Percentiles rank a stretch among this genome's conserved stretches.
These are phyloP conservation scores for Tiliqua scincoides DNA, from an alignment of 2,113 vertebrate genomes.

Conservation along the genomic window DNA sequence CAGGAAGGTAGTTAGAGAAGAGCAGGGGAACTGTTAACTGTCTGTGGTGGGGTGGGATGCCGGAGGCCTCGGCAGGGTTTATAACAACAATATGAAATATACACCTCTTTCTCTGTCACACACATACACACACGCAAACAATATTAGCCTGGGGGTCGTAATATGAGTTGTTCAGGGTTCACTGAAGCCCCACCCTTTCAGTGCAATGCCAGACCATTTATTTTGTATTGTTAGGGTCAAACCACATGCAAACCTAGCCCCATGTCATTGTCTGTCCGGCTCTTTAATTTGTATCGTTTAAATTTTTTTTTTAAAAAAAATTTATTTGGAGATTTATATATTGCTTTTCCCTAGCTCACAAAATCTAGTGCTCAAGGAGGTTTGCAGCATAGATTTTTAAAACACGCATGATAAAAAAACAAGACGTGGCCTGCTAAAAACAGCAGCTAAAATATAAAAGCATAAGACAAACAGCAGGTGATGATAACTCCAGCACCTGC, in stretches of 20 bases:
- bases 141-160: fast-evolving
- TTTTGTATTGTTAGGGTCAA: background rate
- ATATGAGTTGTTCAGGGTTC: fast-evolving
- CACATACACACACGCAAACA: background rate
- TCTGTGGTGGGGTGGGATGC: constrained; percentile 73
- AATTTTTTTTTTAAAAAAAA: background rate
- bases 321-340: background rate
- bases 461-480: too few relatives aligned
- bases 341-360: too few relatives aligned
- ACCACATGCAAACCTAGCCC: too few relatives aligned
- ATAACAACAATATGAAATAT: background rate
- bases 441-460: too few relatives aligned
- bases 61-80: constrained; percentile 50
- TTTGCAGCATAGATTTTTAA: too few relatives aligned
- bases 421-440: too few relatives aligned
- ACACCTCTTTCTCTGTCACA: too few relatives aligned
- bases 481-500: too few relatives aligned
- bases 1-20: constrained; percentile 66
- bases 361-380: too few relatives aligned
- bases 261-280: too few relatives aligned
- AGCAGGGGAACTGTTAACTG: constrained; percentile 71
- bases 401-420: too few relatives aligned
- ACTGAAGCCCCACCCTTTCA: fast-evolving
- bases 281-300: background rate
- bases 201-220: background rate